phyloP scores from a whole-genome alignment of 2,113 vertebrate genomes.

The Notechis scutatus region DNA sequence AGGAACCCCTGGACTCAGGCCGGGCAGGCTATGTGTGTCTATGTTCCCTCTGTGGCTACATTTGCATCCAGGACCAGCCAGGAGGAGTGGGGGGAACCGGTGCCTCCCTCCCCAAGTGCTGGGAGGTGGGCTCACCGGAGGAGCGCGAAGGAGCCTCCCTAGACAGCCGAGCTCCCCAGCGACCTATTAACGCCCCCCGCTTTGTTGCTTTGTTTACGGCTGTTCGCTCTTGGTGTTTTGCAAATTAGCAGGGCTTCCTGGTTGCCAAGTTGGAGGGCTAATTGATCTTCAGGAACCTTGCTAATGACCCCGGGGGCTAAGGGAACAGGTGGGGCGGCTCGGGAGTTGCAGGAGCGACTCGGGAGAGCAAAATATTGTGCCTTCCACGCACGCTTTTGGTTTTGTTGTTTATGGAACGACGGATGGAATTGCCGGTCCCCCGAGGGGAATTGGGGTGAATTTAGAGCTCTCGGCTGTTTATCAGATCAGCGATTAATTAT shows the following conservation, averaged over 20 bases:
- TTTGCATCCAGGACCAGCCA: background rate
- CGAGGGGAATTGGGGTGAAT: background rate
- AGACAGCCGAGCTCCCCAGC: conserved; percentile 51
- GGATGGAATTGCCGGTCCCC: conserved; percentile 6
- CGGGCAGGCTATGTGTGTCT: background rate
- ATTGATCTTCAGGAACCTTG: conserved; percentile 83
- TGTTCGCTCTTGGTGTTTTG: conserved; percentile 74
- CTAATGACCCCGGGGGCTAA: conserved; percentile 79
- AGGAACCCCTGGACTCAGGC: background rate
- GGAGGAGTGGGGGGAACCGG: accelerated
- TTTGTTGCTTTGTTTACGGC: conserved; percentile 80
- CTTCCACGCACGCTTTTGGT: background rate
- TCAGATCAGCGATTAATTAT: conserved; percentile 9
- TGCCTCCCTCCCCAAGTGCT: background rate
- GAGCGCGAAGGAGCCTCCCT: conserved; percentile 30
- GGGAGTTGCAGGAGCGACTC: conserved; percentile 25
- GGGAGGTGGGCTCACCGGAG: background rate
- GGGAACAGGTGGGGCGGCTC: conserved; percentile 69
- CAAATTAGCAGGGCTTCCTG: conserved; percentile 74
- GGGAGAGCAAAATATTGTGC: background rate
- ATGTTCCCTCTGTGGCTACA: background rate
- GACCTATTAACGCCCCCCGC: conserved; percentile 73
- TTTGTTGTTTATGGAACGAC: conserved; percentile 10
- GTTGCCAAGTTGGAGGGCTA: conserved; percentile 70
- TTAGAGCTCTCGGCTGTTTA: background rate